These are phyloP conservation scores for Myrmecophaga tridactyla DNA, from an alignment of 2,113 vertebrate genomes.

Conservation along the genomic window DNA sequence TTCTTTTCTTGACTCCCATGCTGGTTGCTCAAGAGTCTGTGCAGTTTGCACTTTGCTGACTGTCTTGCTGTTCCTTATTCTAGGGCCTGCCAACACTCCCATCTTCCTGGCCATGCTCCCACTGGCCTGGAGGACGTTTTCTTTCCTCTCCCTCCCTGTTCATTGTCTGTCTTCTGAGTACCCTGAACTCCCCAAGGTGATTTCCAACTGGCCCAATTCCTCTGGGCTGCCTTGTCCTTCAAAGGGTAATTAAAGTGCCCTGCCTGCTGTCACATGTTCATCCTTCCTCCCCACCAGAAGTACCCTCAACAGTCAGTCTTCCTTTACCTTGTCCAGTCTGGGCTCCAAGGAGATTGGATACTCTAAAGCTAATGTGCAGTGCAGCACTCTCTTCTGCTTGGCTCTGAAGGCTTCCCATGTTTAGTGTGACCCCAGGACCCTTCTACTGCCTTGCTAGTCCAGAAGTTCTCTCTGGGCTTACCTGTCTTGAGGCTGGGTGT, in stretches of 20 bases:
- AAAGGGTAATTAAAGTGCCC: not conserved
- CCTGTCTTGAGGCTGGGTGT: not conserved
- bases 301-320: not conserved
- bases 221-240: not conserved
- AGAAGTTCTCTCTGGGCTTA: not conserved
- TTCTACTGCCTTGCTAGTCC: not conserved
- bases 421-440: not conserved
- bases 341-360: no score
- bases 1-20: not conserved
- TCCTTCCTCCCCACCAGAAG: not conserved
- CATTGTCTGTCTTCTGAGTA: not conserved
- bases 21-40: not conserved
- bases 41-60: rapidly evolving
- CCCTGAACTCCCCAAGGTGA: not conserved
- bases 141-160: not conserved
- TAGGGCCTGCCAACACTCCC: not conserved
- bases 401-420: rapidly evolving
- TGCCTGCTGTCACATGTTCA: not conserved
- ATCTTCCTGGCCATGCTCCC: not conserved
- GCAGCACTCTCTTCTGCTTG: not conserved
- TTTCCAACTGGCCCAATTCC: rapidly evolving
- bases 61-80: not conserved
- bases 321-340: not conserved
- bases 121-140: not conserved
- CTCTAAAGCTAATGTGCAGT: not conserved